phyloP scores from a whole-genome alignment of 2,797 vertebrate genomes.

The Coregonus suidteri region DNA sequence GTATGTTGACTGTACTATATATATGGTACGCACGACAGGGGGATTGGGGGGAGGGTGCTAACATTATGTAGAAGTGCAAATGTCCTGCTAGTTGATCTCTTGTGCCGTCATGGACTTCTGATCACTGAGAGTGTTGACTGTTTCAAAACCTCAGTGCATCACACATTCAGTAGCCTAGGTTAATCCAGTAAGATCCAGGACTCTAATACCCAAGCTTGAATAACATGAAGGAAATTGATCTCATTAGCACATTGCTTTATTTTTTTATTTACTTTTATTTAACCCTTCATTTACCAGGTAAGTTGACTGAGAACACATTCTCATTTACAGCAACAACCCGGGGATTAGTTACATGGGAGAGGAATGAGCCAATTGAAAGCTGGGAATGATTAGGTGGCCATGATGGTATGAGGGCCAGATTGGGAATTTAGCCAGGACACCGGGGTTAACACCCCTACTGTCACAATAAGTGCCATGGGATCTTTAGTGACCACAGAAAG shows the following conservation, averaged over 20 bases:
- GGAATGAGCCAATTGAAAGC: too few relatives aligned
- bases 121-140: background rate
- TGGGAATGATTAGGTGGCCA: too few relatives aligned
- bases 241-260: background rate
- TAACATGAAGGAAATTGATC: background rate
- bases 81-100: background rate
- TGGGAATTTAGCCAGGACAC: too few relatives aligned
- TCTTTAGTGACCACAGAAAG: too few relatives aligned
- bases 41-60: background rate
- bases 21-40: background rate
- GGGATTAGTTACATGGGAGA: too few relatives aligned
- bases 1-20: background rate
- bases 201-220: background rate
- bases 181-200: background rate
- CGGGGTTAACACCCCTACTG: too few relatives aligned
- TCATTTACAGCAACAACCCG: too few relatives aligned
- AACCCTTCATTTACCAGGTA: too few relatives aligned
- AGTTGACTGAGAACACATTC: too few relatives aligned
- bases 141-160: conserved; percentile 6
- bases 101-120: background rate
- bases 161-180: background rate
- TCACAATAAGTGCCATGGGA: too few relatives aligned
- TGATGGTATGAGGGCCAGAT: too few relatives aligned
- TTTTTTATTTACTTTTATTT: background rate
- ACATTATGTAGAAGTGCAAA: background rate